Percentiles rank a stretch among this genome's conserved stretches.
phyloP scores from a whole-genome alignment of 1,140 invertebrate genomes.

The Asbolus verrucosus region DNA sequence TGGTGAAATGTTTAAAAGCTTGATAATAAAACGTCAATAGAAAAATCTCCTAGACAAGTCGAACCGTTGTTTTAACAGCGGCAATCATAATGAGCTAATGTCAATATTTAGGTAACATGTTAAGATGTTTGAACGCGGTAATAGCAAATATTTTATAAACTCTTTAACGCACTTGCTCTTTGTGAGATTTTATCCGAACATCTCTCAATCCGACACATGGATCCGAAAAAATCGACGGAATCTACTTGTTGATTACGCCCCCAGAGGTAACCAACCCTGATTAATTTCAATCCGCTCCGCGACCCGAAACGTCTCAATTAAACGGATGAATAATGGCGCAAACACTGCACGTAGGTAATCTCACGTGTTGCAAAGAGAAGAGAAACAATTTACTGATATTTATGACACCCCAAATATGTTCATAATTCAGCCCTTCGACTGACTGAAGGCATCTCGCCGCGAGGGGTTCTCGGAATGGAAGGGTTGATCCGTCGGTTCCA shows the following conservation, averaged over 20 bases:
- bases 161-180: constrained; percentile 30
- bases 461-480: constrained; percentile 42
- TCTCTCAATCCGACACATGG: constrained; percentile 22
- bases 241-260: constrained; percentile 29
- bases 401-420: constrained; percentile 60
- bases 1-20: not conserved
- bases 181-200: constrained; percentile 10
- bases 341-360: constrained; percentile 5
- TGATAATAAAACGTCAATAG: constrained; percentile 22
- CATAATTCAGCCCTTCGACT: constrained; percentile 59
- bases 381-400: constrained; percentile 59
- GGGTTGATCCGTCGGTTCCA: constrained; percentile 50
- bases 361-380: constrained; percentile 45
- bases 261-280: constrained; percentile 8
- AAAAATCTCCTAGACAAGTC: constrained; percentile 33
- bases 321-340: constrained; percentile 10
- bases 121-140: constrained; percentile 41
- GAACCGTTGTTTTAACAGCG: constrained; percentile 41
- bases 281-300: constrained; percentile 31
- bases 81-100: constrained; percentile 46
- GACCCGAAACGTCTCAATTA: constrained; percentile 29
- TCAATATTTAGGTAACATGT: constrained; percentile 45
- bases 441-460: constrained; percentile 54
- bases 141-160: constrained; percentile 45
- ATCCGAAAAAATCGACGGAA: constrained; percentile 33